phyloP scores from a whole-genome alignment of 2,113 vertebrate species.

The Oceanites oceanicus region DNA sequence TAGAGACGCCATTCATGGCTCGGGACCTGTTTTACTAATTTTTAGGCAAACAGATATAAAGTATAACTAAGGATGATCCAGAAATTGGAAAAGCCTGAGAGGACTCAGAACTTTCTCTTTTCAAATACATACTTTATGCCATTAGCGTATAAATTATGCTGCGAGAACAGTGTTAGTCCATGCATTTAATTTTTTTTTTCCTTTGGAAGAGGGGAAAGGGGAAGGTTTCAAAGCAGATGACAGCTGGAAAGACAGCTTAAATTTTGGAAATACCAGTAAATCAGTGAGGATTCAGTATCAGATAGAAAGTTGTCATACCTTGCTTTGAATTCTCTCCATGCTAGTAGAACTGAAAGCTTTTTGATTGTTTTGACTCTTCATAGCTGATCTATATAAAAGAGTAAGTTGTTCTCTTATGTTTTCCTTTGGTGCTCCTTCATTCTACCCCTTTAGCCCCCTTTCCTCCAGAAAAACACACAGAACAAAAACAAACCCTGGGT shows the following conservation, averaged over 20 bases:
- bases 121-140: neutral
- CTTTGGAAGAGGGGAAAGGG: neutral
- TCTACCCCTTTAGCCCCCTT: neutral
- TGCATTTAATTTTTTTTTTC: neutral
- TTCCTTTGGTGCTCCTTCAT: neutral
- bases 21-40: neutral
- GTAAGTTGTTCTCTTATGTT: neutral
- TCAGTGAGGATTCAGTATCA: neutral
- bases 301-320: neutral
- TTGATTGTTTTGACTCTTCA: neutral
- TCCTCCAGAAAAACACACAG: neutral
- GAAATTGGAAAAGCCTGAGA: neutral
- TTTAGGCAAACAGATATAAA: neutral
- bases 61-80: neutral
- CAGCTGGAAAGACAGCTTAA: neutral
- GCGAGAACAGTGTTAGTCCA: neutral
- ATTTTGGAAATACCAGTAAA: neutral
- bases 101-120: neutral
- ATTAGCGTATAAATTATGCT: neutral
- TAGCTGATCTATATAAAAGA: neutral
- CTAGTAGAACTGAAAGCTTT: neutral
- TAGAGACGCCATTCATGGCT: neutral
- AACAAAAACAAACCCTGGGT: neutral
- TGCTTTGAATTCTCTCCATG: neutral
- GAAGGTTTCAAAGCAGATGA: neutral